Percentiles rank a stretch among this genome's conserved stretches.
These are phyloP conservation scores for Sceliomorpha sp. DNA, from an alignment of 2,888 invertebrate species.

Conservation along the genomic window DNA sequence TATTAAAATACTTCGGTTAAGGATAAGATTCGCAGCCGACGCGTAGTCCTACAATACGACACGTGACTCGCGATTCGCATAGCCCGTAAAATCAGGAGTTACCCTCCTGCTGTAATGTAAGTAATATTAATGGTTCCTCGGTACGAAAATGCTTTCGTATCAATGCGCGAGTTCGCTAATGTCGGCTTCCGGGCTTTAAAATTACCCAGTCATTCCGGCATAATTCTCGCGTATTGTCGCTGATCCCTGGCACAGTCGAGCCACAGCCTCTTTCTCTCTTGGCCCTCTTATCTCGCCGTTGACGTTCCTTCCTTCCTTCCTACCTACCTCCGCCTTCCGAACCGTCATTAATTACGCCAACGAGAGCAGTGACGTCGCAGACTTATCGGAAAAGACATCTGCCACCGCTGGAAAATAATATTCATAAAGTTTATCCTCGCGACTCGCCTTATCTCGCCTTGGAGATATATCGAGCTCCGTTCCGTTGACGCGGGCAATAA, in stretches of 20 bases:
- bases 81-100: constrained; percentile 41
- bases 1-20: too few relatives aligned
- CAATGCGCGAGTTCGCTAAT: constrained; percentile 76
- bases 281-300: constrained; percentile 44
- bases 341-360: constrained; percentile 77
- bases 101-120: constrained; percentile 67
- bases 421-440: constrained; percentile 76
- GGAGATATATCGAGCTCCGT: constrained; percentile 18
- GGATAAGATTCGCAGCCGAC: too few relatives aligned
- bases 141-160: constrained; percentile 70
- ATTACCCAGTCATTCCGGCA: constrained; percentile 79
- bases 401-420: constrained; percentile 78
- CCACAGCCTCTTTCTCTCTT: constrained; percentile 18
- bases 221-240: constrained; percentile 79
- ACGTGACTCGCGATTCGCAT: constrained; percentile 43
- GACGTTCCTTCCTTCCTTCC: constrained; percentile 40
- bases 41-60: not conserved
- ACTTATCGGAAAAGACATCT: constrained; percentile 79
- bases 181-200: constrained; percentile 79
- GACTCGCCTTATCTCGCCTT: constrained; percentile 57
- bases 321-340: constrained; percentile 51
- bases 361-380: constrained; percentile 66
- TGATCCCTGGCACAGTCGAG: constrained; percentile 54
- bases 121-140: constrained; percentile 78
- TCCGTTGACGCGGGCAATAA: constrained; percentile 35